Evolutionary conservation across 2,888 invertebrate genomes (phyloP).

Genomic region (Morpho achilles): DNA sequence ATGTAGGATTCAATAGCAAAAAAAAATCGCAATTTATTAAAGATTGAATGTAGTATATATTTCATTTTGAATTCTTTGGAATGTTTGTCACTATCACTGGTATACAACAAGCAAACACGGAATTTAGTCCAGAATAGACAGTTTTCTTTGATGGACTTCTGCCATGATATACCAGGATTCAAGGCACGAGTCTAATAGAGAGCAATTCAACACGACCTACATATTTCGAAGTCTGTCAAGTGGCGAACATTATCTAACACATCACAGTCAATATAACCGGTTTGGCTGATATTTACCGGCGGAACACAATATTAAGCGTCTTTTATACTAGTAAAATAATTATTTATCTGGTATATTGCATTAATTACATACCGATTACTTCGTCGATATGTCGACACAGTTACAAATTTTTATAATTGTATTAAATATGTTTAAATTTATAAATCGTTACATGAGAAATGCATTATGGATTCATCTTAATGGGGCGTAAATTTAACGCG

Average conservation of each 20-base stretch:
- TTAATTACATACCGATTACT: too few species aligned
- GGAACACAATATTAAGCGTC: slow-evolving; percentile 1
- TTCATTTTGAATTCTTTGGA: slow-evolving; percentile 9
- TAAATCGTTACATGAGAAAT: too few species aligned
- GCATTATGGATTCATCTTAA: not conserved
- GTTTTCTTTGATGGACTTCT: not conserved
- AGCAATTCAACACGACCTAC: slow-evolving; percentile 1
- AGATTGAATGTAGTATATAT: slow-evolving; percentile 10
- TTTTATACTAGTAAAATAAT: not conserved
- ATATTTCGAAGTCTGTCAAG: slow-evolving; percentile 10
- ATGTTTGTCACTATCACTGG: slow-evolving; percentile 13
- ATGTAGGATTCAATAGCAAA: not conserved
- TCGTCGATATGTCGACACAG: too few species aligned
- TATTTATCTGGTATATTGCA: not conserved
- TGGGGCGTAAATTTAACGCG: not conserved
- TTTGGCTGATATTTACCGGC: slow-evolving; percentile 19
- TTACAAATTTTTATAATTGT: not conserved
- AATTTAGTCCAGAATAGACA: not conserved
- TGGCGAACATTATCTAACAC: slow-evolving; percentile 26
- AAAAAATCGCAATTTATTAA: slow-evolving; percentile 7
- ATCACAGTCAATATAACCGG: slow-evolving; percentile 30
- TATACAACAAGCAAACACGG: not conserved
- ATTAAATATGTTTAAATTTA: not conserved
- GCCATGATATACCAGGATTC: not conserved
- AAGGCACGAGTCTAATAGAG: slow-evolving; percentile 14